Conservation (phyloP, 1,140 invertebrate species). For the Drosophila nigrodunni region DNA sequence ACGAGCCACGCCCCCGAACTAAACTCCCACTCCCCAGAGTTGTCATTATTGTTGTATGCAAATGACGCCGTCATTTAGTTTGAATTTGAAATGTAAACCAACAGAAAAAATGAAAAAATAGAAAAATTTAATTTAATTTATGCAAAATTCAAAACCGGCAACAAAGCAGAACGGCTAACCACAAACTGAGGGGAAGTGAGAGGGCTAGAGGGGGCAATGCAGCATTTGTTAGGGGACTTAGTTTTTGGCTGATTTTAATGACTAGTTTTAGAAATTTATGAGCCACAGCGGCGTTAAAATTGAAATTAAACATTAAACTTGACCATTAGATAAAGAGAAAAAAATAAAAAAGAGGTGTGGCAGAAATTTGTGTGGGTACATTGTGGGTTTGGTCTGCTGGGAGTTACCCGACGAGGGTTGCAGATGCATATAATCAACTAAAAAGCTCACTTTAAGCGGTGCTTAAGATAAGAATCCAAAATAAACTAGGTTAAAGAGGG, state of each 20-base stretch:
- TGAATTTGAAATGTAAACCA: constrained; percentile 41
- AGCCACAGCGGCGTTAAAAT: constrained; percentile 67
- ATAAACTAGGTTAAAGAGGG: constrained; percentile 19
- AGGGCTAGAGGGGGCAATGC: constrained; percentile 10
- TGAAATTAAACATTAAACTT: constrained; percentile 69
- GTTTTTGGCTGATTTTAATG: constrained; percentile 73
- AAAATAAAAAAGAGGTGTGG: constrained; percentile 32
- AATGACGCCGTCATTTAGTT: constrained; percentile 45
- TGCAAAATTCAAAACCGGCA: constrained; percentile 68
- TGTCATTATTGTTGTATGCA: constrained; percentile 36
- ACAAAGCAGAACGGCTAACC: constrained; percentile 51
- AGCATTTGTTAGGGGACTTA: constrained; percentile 33
- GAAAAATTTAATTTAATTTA: constrained; percentile 72
- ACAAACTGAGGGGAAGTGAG: neutral
- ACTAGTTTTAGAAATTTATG: constrained; percentile 72
- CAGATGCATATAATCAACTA: constrained; percentile 9
- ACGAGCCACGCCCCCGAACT: neutral
- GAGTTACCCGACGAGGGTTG: neutral
- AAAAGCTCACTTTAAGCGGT: constrained; percentile 16
- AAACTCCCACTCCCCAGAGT: neutral
- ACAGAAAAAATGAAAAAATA: constrained; percentile 51
- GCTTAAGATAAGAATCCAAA: constrained; percentile 16
- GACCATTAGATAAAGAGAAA: constrained; percentile 37
- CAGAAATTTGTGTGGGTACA: constrained; percentile 13
- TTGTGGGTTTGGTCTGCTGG: constrained; percentile 1